Base-by-base conservation (phyloP, 2,797 vertebrate genomes). In the Melanotaenia maccullochi region DNA sequence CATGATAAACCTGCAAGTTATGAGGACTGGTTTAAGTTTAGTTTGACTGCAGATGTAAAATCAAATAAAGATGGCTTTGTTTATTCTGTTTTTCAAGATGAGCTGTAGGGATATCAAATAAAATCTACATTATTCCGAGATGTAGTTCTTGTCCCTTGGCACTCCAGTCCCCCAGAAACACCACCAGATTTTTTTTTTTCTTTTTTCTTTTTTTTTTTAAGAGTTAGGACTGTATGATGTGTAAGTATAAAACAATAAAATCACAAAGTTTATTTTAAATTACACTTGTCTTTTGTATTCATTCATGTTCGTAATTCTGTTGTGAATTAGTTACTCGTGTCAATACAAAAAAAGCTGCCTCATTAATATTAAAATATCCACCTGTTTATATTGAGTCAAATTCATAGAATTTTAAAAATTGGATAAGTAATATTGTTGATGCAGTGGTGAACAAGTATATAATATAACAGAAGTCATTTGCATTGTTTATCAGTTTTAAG, bases 201-300 rank as follows among this genome's bases (percentile, higher is more conserved):
- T 56, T 88, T 86, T 90, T 81, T 70, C 30, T 68, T 87, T 89
- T 87, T 87, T 87, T 75, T 82, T 91, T 93, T 73, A 87, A 90
- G 85, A 87, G 92, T 93, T 94, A 95, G 94, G 93, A 93, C 94
- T 95, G 93, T 95, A 94, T 94, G 92, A 93, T 92, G 92, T 95
- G 93, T 94, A 92, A 93, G 92, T 93, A 94, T 92, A 94, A 94
- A 94, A 93, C 90, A 94, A 94, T 94, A 93, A 94, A 94, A 93
- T 94, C 90, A 93, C 93, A 94, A 94, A 95, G 94, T 95, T 95
- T 95, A 95, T 95, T 95, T 95, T 95, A 95, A 94, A 94, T 91
- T 92, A 92, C 49, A 84, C 60, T 88, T 81, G 84, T 89, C 64
- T 89, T 89, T 87, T 90, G 82, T 90, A 60, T 88, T 88, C 64